Conservation (phyloP, 2,888 invertebrate genomes). For the Eustalomyia histrio region DNA sequence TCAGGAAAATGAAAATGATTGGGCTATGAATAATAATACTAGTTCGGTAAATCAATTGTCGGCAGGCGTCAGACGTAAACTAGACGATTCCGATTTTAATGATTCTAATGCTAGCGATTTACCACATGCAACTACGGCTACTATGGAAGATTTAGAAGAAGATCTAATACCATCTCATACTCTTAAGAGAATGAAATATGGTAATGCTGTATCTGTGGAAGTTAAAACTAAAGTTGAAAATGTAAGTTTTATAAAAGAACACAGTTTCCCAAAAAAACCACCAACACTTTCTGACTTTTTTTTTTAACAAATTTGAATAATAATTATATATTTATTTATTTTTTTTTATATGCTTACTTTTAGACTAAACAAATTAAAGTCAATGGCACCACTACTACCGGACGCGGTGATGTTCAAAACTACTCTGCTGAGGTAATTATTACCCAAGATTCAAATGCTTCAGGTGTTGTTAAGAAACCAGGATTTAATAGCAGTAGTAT, state of each 20-base stretch:
- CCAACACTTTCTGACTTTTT: neutral
- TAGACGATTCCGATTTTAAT: conserved; percentile 81
- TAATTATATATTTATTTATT: too few relatives aligned
- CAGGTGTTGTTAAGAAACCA: conserved; percentile 78
- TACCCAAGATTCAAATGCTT: conserved; percentile 76
- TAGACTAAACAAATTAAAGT: conserved; percentile 73
- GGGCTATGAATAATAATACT: conserved; percentile 68
- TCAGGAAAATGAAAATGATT: conserved; percentile 70
- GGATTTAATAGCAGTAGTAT: conserved; percentile 71
- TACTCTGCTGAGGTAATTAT: conserved; percentile 78
- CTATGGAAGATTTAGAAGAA: conserved; percentile 81
- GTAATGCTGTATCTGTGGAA: conserved; percentile 74
- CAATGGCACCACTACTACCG: conserved; percentile 71
- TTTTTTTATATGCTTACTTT: neutral
- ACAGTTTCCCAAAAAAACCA: neutral
- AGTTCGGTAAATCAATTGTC: conserved; percentile 47
- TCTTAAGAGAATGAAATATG: conserved; percentile 80
- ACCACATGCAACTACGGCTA: conserved; percentile 64
- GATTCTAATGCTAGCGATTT: conserved; percentile 78
- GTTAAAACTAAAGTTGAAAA: conserved; percentile 75
- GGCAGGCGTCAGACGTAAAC: conserved; percentile 78
- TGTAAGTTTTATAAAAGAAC: conserved; percentile 59
- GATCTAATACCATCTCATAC: conserved; percentile 80
- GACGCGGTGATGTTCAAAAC: conserved; percentile 57
- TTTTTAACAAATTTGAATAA: neutral